phyloP scores from a whole-genome alignment of 92 coral and sea anemone species.

The Scolanthus callimorphus region DNA sequence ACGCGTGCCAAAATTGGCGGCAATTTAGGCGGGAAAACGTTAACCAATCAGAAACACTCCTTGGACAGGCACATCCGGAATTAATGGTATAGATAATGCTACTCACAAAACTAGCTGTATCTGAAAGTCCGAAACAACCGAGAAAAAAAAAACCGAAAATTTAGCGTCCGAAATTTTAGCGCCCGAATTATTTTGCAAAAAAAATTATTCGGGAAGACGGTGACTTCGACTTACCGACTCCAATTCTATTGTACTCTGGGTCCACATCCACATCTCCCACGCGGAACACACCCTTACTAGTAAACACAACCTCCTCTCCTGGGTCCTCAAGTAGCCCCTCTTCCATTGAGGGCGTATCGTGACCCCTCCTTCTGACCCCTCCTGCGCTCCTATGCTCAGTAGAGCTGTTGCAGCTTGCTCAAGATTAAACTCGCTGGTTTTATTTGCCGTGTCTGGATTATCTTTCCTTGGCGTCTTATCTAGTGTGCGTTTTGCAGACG shows the following conservation, averaged over 20 bases:
- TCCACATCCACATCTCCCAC: conserved; percentile 99
- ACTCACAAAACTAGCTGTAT: too few relatives aligned
- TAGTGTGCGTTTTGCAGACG: not conserved
- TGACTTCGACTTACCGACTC: conserved; percentile 63
- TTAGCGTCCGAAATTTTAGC: too few relatives aligned
- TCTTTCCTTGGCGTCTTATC: not conserved
- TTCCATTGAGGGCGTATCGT: conserved; percentile 8
- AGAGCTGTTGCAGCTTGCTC: conserved; percentile 97
- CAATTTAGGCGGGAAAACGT: too few relatives aligned
- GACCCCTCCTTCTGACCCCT: conserved; percentile 53
- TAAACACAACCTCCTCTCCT: conserved; percentile 83
- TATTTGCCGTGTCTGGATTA: conserved; percentile 1
- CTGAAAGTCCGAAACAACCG: too few relatives aligned
- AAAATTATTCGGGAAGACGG: not conserved
- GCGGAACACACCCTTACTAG: conserved; percentile 90
- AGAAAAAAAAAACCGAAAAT: too few relatives aligned
- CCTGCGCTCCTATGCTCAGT: conserved; percentile 85
- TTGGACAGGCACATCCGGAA: too few relatives aligned
- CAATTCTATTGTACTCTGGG: conserved; percentile 92
- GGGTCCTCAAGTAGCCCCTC: conserved; percentile 52
- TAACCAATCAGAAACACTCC: too few relatives aligned
- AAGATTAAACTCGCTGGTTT: conserved; percentile 61
- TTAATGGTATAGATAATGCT: too few relatives aligned
- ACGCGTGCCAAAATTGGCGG: too few relatives aligned
- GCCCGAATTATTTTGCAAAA: not conserved